These are phyloP conservation scores for Ellobius talpinus DNA, from an alignment of 2,113 vertebrate species.

Conservation along the genomic window DNA sequence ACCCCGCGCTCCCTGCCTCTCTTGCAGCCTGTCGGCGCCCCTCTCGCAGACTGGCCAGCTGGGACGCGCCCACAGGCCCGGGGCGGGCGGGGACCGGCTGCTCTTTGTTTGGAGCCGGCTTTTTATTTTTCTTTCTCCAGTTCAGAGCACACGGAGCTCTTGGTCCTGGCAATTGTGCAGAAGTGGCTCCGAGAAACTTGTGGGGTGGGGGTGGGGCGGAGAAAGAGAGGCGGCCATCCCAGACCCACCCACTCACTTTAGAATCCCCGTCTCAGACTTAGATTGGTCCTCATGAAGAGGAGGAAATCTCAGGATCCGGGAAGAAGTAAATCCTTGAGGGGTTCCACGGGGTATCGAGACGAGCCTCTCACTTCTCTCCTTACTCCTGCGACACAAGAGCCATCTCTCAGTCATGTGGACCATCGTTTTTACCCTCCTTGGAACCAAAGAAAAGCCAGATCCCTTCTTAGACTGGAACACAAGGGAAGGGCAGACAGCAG, in stretches of 20 bases:
- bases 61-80: background rate
- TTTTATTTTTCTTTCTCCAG: background rate
- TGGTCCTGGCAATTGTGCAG: background rate
- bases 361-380: background rate
- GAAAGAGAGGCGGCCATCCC: background rate
- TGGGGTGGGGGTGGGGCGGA: background rate
- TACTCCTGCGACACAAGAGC: rapidly evolving
- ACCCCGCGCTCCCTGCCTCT: background rate
- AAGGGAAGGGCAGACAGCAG: background rate
- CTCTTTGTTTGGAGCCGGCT: constrained; percentile 60
- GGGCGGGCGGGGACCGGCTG: background rate
- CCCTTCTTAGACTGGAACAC: background rate
- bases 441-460: background rate
- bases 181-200: constrained; percentile 32
- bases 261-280: background rate
- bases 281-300: background rate
- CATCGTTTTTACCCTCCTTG: background rate
- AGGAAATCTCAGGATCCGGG: background rate
- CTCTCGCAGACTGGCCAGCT: background rate
- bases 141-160: constrained; percentile 14
- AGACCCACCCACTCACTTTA: too few species aligned
- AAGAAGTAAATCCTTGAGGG: background rate
- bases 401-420: background rate
- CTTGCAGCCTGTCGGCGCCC: background rate
- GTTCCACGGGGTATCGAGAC: background rate